These are phyloP conservation scores for Rhinogobius similis DNA, from an alignment of 2,113 vertebrate species.

Conservation along the genomic window DNA sequence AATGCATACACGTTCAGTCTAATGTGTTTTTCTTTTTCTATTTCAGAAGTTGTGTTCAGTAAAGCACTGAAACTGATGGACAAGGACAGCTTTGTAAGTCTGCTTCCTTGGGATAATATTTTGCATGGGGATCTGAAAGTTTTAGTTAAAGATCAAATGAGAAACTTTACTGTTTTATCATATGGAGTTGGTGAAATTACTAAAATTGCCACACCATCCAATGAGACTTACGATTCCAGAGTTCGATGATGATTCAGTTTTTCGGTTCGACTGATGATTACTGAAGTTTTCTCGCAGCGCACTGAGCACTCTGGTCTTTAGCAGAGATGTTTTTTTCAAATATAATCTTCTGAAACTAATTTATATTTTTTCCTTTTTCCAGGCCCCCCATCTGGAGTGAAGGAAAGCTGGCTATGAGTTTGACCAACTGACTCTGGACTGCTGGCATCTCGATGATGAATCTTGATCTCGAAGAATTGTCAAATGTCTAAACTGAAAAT, in stretches of 20 bases:
- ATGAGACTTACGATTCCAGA: constrained; percentile 39
- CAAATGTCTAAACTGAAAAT: not conserved
- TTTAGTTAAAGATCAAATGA: too few relatives aligned
- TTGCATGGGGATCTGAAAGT: too few relatives aligned
- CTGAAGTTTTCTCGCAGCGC: constrained; percentile 70
- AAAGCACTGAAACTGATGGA: not conserved
- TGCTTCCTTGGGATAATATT: too few relatives aligned
- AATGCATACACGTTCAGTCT: too few relatives aligned
- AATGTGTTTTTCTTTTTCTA: not conserved
- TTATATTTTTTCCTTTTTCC: not conserved
- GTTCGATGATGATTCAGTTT: constrained; percentile 60
- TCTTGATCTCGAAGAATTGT: not conserved
- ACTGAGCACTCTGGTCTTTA: constrained; percentile 55
- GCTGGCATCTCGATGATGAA: not conserved
- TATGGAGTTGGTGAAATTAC: too few relatives aligned
- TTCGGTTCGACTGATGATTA: constrained; percentile 62
- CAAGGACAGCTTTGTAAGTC: too few relatives aligned
- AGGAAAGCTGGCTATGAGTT: not conserved
- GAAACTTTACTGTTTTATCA: too few relatives aligned
- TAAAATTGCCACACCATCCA: too few relatives aligned
- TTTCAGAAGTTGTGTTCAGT: not conserved
- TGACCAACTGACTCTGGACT: not conserved
- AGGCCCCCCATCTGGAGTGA: not conserved
- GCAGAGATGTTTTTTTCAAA: accelerated
- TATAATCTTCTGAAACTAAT: not conserved